These are phyloP conservation scores for Cyprinodon tularosa DNA, from an alignment of 2,113 vertebrate genomes.

Conservation along the genomic window DNA sequence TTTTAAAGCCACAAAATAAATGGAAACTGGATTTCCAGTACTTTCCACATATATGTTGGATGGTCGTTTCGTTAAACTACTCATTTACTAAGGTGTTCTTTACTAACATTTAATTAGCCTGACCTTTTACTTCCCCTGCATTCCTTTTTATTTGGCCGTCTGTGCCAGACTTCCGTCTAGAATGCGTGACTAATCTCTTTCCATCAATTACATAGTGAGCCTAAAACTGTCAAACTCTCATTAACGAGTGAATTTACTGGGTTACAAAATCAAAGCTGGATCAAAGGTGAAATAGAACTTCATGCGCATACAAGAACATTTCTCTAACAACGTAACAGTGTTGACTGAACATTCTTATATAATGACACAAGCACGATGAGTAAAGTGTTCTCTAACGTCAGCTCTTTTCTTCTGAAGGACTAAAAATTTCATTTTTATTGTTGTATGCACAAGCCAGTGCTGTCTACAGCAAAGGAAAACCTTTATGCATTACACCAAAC, in stretches of 20 bases:
- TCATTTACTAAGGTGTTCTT: conserved; percentile 70
- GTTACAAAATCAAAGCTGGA: conserved; percentile 11
- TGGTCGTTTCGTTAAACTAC: conserved; percentile 55
- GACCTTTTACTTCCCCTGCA: conserved; percentile 63
- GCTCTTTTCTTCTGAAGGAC: background rate
- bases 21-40: conserved; percentile 23
- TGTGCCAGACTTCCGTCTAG: conserved; percentile 46
- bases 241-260: conserved; percentile 19
- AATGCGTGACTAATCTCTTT: conserved; percentile 50
- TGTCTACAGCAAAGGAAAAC: too few relatives aligned
- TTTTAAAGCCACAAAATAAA: background rate
- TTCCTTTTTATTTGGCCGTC: conserved; percentile 51
- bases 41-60: conserved; percentile 42
- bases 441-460: too few relatives aligned
- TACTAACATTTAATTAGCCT: conserved; percentile 74
- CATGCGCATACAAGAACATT: conserved; percentile 1
- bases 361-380: background rate
- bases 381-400: background rate
- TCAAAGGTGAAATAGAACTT: conserved; percentile 9
- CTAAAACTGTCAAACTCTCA: conserved; percentile 14
- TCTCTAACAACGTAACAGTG: background rate
- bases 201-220: conserved; percentile 16
- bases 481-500: too few relatives aligned
- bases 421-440: background rate
- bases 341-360: background rate